Percentiles rank a stretch among this genome's conserved stretches.
Evolutionary conservation across 2,888 invertebrate genomes (phyloP).

Genomic region (Crocallis elinguaria): DNA sequence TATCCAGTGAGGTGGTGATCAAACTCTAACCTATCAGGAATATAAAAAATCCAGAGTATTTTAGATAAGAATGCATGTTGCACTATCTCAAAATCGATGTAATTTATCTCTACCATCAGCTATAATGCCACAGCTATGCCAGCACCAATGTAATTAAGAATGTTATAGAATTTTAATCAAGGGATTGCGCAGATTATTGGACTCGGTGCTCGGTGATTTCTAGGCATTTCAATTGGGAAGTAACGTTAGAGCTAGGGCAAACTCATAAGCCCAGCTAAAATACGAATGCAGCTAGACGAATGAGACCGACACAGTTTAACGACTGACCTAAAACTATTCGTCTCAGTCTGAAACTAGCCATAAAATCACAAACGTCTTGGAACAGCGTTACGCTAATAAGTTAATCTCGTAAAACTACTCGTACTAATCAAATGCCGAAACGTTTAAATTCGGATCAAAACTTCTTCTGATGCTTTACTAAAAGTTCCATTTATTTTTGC

Average conservation of each 20-base stretch:
- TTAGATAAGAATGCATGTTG: too few species aligned
- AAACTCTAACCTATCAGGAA: too few species aligned
- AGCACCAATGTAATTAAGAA: too few species aligned
- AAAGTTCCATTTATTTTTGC: not conserved
- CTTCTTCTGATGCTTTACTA: not conserved
- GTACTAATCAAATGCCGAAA: not conserved
- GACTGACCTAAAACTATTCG: constrained; percentile 6
- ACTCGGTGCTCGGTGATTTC: not conserved
- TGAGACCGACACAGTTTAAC: not conserved
- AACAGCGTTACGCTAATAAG: not conserved
- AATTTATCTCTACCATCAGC: too few species aligned
- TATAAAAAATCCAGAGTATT: too few species aligned
- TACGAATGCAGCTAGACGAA: too few species aligned
- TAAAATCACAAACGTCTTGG: constrained; percentile 3
- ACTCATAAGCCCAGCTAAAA: constrained; percentile 2
- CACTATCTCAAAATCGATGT: too few species aligned
- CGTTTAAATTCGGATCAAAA: not conserved
- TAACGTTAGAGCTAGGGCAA: not conserved
- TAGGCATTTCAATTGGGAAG: not conserved
- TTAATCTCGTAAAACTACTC: not conserved
- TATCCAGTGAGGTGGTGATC: too few species aligned
- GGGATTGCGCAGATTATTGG: too few species aligned
- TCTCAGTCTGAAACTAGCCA: not conserved
- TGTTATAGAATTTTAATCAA: not conserved
- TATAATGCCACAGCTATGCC: too few species aligned